phyloP scores from a whole-genome alignment of 2,797 vertebrate species.

The Bradypodion pumilum region DNA sequence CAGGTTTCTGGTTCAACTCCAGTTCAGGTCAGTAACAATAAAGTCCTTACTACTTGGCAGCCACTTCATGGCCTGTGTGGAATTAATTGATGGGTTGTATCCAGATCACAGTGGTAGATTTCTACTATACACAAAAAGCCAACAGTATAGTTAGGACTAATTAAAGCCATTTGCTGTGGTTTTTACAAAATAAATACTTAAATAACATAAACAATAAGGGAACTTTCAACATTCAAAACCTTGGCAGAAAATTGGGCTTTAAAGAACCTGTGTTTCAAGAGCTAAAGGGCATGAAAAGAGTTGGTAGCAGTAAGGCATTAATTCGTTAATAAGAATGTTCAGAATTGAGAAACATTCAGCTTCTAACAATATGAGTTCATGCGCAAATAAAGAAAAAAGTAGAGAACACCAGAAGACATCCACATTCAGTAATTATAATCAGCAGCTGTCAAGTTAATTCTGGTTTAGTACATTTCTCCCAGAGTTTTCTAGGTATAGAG shows the following conservation, averaged over 20 bases:
- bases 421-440: background rate
- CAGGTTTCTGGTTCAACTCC: slow-evolving; percentile 23
- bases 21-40: slow-evolving; percentile 14
- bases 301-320: background rate
- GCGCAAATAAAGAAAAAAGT: background rate
- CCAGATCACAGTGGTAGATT: background rate
- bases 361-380: background rate
- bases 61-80: background rate
- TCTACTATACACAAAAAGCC: fast-evolving
- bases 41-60: slow-evolving; percentile 33
- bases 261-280: background rate
- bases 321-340: background rate
- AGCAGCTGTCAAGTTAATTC: too few relatives aligned
- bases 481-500: too few relatives aligned
- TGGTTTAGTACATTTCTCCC: too few relatives aligned
- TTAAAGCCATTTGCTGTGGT: slow-evolving; percentile 4
- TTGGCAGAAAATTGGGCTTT: background rate
- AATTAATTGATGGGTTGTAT: slow-evolving; percentile 22
- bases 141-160: background rate
- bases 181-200: slow-evolving; percentile 8
- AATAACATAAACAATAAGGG: background rate
- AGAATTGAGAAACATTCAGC: background rate
- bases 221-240: background rate
- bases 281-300: background rate
- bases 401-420: background rate